Evolutionary conservation across 2,113 vertebrate genomes (phyloP), one percentile per base, ranked within the genome.

Genomic region (Epinephelus cyanopodus): DNA sequence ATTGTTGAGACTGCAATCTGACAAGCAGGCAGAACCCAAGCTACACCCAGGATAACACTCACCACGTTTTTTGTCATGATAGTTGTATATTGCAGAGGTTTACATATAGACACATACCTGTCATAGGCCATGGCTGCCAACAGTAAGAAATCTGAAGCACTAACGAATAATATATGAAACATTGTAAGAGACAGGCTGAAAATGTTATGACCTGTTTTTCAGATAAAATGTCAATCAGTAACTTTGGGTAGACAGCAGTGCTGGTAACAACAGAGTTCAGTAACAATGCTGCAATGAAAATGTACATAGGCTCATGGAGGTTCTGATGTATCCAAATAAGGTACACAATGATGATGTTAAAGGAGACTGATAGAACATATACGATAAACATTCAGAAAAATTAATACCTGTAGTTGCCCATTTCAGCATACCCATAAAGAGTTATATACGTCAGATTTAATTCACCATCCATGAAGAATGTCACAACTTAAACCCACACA

Each of bases 271-370:
- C 7, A 27, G 86, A 88, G 73, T 90, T 91, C 0, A 77, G 1
- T 5, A 87, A 19, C 67, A 91, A 50, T n/a, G 86, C 90, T 21
- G 86, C 88, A 47, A 90, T 87, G 12, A 89, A 89, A 3, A 89
- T 77, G 47, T 89, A 91, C 87, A 90, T 87, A 0, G 89, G 89
- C 54, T 90, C 72, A 29, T 91, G 90, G 12, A 73, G 56, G 25
- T 50, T 73, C 18, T 8, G 1, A 4, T 50, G 56, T 15, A 27
- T 27, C 67, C 68, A 62, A 2, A 89, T 78, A 0, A 88, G 57
- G 5, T 14, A 85, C 0, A 90, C 21, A 14, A 88, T 69, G 0
- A 47, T 85, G 0, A 14, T 53, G 62, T 89, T 91, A 76, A 66
- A 42, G 17, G 61, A 82, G 1, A 87, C 37, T 29, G 85, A 78